These are phyloP conservation scores for Aphaenogaster floridana DNA, from an alignment of 1,140 invertebrate genomes.

Conservation along the genomic window DNA sequence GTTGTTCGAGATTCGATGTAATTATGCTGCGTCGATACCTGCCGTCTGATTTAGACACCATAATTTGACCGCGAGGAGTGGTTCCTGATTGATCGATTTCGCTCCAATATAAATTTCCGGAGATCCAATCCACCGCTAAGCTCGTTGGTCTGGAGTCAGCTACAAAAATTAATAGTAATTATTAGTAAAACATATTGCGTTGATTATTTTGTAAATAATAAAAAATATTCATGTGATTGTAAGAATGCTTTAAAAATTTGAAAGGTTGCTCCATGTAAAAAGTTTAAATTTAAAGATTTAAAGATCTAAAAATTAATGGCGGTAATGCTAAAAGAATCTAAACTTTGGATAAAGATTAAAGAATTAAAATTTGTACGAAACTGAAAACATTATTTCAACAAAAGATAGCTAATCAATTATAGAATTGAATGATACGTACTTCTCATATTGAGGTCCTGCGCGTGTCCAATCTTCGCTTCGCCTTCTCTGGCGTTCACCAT, in stretches of 20 bases:
- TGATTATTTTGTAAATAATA: not conserved
- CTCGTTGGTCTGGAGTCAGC: constrained; percentile 93
- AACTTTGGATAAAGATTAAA: not conserved
- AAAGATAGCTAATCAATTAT: not conserved
- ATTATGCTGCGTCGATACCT: constrained; percentile 94
- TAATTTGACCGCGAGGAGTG: constrained; percentile 91
- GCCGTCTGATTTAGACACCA: constrained; percentile 96
- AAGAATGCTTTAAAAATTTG: not conserved
- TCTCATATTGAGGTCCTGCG: constrained; percentile 95
- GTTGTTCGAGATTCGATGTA: constrained; percentile 91
- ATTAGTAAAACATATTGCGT: not conserved
- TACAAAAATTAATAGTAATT: constrained; percentile 51
- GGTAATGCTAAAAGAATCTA: not conserved
- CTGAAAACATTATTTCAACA: not conserved
- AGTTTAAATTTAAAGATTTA: not conserved
- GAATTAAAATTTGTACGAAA: not conserved
- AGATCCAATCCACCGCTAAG: constrained; percentile 96
- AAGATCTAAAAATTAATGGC: not conserved
- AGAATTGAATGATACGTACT: constrained; percentile 74
- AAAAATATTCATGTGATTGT: not conserved
- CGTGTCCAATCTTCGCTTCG: constrained; percentile 93
- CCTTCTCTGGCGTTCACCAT: constrained; percentile 93
- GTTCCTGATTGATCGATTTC: constrained; percentile 93
- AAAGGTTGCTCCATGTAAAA: not conserved
- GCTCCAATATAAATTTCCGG: constrained; percentile 97